phyloP scores from a whole-genome alignment of 2,113 vertebrate genomes.

The Rhinoptilus africanus region DNA sequence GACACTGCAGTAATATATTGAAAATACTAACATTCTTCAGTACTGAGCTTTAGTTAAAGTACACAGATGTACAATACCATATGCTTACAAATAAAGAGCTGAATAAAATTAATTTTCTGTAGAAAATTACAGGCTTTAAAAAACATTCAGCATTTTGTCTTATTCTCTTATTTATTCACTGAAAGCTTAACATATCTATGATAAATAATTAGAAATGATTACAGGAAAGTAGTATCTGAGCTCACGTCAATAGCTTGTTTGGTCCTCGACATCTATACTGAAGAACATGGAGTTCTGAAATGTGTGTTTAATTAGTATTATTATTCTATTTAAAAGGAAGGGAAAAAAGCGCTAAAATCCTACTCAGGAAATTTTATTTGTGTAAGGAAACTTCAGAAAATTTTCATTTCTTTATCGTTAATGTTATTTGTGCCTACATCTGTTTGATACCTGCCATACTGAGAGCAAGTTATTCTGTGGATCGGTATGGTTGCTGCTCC shows the following conservation, averaged over 20 bases:
- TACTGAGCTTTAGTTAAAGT: not conserved
- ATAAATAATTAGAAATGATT: not conserved
- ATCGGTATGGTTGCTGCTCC: not conserved
- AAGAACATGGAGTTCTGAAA: not conserved
- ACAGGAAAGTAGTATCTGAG: not conserved
- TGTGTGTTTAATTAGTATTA: not conserved
- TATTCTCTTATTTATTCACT: not conserved
- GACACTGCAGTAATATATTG: not conserved
- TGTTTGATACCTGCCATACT: not conserved
- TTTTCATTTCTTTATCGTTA: not conserved
- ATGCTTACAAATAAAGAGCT: not conserved
- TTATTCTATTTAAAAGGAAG: not conserved
- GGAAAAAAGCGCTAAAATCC: not conserved
- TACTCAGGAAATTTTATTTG: not conserved
- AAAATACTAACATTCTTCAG: not conserved
- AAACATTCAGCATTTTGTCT: not conserved
- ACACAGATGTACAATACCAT: not conserved
- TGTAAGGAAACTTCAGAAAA: not conserved
- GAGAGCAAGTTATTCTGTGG: not conserved
- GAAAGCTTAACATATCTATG: not conserved
- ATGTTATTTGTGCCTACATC: not conserved
- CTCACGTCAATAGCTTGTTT: not conserved
- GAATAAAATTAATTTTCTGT: not conserved
- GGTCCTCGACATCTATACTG: not conserved
- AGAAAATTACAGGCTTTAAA: accelerated